Conservation (phyloP, 2,797 vertebrate genomes). For the Typhlichthys subterraneus region DNA sequence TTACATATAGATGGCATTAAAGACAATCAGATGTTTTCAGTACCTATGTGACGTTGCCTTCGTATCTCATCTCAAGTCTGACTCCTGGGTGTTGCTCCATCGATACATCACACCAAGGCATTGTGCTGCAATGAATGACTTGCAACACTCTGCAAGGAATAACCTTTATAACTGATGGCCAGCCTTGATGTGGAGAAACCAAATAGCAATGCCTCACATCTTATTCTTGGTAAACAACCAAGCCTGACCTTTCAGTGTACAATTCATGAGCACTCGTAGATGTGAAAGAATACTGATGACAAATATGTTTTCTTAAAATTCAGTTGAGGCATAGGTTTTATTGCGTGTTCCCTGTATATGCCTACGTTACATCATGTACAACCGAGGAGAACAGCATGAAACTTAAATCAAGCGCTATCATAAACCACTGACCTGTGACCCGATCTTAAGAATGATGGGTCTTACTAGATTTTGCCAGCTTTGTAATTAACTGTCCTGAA, state of each 20-base stretch:
- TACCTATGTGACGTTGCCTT: background rate
- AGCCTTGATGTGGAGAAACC: conserved; percentile 22
- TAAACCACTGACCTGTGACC: conserved; percentile 64
- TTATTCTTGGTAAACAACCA: conserved; percentile 26
- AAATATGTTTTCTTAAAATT: background rate
- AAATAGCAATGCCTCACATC: conserved; percentile 17
- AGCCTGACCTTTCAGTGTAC: conserved; percentile 30
- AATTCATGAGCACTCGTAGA: conserved; percentile 9
- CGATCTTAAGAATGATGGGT: conserved; percentile 67
- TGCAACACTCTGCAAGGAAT: conserved; percentile 24
- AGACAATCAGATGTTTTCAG: no score
- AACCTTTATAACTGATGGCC: conserved; percentile 40
- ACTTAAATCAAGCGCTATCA: conserved; percentile 55
- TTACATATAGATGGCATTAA: no score
- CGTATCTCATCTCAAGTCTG: conserved; percentile 22
- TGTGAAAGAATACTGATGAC: background rate
- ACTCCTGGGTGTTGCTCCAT: conserved; percentile 20
- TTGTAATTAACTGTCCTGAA: conserved; percentile 73
- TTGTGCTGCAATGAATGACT: conserved; percentile 30
- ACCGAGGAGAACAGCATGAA: conserved; percentile 37
- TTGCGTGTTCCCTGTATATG: background rate
- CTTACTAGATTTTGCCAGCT: conserved; percentile 57
- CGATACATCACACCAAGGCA: conserved; percentile 32
- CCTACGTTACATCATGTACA: conserved; percentile 34
- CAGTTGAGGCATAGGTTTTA: background rate